These are phyloP conservation scores for Gopherus flavomarginatus DNA, from an alignment of 2,113 vertebrate genomes.

Conservation along the genomic window DNA sequence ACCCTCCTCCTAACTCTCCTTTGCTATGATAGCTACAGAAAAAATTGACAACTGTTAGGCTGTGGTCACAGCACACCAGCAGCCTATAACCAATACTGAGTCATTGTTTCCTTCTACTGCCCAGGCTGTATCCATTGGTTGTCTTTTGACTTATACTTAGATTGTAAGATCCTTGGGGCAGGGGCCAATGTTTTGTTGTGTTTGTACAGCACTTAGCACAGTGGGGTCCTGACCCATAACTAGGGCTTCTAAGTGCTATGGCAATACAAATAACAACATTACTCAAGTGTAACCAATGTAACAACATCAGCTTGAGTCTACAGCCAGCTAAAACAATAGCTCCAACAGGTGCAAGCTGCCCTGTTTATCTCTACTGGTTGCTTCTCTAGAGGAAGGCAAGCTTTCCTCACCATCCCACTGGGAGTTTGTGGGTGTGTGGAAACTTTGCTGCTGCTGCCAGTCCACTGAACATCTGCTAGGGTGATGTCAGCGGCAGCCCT, in stretches of 20 bases:
- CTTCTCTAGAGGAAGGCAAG: background rate
- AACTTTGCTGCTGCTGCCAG: background rate
- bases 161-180: background rate
- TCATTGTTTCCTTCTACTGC: background rate
- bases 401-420: fast-evolving
- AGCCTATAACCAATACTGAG: background rate
- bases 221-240: background rate
- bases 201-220: background rate
- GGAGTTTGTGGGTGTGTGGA: background rate
- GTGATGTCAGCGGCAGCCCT: background rate
- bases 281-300: background rate
- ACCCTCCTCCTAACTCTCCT: background rate
- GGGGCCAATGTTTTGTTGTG: background rate
- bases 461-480: background rate
- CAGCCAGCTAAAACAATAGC: fast-evolving
- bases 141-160: no score
- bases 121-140: background rate
- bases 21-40: background rate
- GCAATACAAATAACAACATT: background rate
- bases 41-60: background rate
- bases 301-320: background rate
- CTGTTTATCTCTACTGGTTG: background rate
- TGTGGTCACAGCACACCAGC: background rate
- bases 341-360: fast-evolving
- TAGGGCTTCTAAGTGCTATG: background rate